A percentile compares a stretch with the other conserved stretches of the same genome.
phyloP scores from a whole-genome alignment of 2,888 invertebrate species.

The Orthonevra nobilis region DNA sequence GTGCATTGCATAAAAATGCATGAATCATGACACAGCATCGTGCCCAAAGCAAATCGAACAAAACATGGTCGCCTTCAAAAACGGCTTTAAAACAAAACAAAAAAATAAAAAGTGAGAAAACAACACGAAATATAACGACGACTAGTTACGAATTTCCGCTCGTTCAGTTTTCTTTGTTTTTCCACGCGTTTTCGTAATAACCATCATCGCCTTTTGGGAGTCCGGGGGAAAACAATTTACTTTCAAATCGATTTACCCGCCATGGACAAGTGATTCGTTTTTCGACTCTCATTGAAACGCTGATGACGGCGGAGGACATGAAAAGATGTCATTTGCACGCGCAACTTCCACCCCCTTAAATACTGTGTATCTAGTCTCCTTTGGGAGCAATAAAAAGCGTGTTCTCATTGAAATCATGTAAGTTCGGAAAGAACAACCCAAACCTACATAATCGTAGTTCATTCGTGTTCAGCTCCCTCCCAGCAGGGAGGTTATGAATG shows the following conservation, averaged over 20 bases:
- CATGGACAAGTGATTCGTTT: constrained; percentile 26
- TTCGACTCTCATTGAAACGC: constrained; percentile 11
- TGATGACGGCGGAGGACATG: constrained; percentile 7
- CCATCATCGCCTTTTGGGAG: too few relatives aligned
- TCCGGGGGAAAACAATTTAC: too few relatives aligned
- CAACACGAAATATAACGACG: constrained; percentile 8
- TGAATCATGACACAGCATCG: constrained; percentile 69
- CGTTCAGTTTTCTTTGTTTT: constrained; percentile 38
- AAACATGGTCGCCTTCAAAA: constrained; percentile 33
- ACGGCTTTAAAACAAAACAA: too few relatives aligned
- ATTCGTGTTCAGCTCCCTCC: too few relatives aligned
- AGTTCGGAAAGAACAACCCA: constrained; percentile 17
- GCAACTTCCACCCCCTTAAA: constrained; percentile 25
- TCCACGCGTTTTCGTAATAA: neutral
- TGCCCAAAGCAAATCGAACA: constrained; percentile 60
- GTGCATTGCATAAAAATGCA: constrained; percentile 65
- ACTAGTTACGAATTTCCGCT: constrained; percentile 34
- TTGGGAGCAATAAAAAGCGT: constrained; percentile 42
- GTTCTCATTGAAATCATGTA: constrained; percentile 6
- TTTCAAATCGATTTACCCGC: constrained; percentile 17
- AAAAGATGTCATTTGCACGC: constrained; percentile 35
- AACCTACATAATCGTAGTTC: too few relatives aligned
- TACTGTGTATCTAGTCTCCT: too few relatives aligned
- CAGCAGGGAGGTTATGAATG: constrained; percentile 42
- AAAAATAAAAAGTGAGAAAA: neutral